Conservation (phyloP, 64 coral and sea anemone genomes). For the Catalaphyllia jardinei region DNA sequence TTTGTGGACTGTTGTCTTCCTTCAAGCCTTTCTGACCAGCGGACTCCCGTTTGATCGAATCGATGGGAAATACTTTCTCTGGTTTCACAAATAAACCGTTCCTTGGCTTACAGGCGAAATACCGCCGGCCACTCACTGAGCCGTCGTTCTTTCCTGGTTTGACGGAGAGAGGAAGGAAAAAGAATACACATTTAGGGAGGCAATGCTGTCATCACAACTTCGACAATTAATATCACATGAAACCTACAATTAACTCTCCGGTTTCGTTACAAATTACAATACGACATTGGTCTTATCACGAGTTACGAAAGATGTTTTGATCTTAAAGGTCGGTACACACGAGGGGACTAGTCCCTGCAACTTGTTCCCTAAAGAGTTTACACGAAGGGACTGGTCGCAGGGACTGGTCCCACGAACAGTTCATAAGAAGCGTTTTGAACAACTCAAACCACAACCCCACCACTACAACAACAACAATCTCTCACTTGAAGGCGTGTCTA, state of each 20-base stretch:
- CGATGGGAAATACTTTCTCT: conserved; percentile 84
- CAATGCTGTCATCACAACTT: no score
- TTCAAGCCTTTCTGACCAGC: conserved; percentile 33
- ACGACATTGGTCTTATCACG: no score
- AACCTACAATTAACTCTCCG: no score
- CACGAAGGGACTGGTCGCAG: no score
- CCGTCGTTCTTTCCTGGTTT: conserved; percentile 91
- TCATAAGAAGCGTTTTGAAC: no score
- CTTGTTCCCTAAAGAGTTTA: no score
- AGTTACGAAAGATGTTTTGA: no score
- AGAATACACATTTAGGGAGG: background rate
- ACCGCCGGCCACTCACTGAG: conserved; percentile 84
- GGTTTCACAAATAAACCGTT: conserved; percentile 90
- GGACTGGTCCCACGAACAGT: no score
- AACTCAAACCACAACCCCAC: background rate
- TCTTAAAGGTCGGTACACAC: no score
- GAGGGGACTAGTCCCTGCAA: no score
- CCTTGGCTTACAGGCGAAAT: conserved; percentile 95
- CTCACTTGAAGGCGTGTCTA: conserved; percentile 83
- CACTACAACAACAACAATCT: background rate
- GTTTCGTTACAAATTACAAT: background rate
- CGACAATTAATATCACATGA: no score
- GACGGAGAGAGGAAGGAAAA: conserved; percentile 11
- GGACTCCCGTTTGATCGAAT: conserved; percentile 32
- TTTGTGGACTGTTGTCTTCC: conserved; percentile 54